A percentile compares a stretch with the other conserved stretches of the same genome.
Evolutionary conservation across 2,797 vertebrate genomes (phyloP).

Genomic region (Rhabdophis nuchalis): DNA sequence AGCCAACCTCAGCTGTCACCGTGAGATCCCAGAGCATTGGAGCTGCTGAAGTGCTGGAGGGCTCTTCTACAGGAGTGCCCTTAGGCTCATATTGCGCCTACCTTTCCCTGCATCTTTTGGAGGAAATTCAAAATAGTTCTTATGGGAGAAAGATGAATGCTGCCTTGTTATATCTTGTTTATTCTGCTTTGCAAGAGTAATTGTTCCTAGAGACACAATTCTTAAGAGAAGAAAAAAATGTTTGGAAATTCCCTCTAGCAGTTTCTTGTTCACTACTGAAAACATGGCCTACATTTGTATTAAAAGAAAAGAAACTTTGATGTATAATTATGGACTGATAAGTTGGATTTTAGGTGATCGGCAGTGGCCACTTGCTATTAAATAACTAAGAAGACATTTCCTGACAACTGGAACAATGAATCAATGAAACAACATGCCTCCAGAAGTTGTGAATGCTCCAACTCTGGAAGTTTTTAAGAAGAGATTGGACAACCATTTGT

Average conservation of each 20-base stretch:
- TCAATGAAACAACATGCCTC: too few relatives aligned
- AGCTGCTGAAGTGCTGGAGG: background rate
- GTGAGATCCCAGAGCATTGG: background rate
- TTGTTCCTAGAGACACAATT: background rate
- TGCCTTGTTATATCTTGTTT: slow-evolving; percentile 15
- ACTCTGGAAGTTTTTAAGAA: too few relatives aligned
- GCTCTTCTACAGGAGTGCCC: background rate
- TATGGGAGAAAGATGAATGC: background rate
- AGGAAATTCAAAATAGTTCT: background rate
- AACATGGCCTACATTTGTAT: background rate
- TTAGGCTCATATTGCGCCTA: background rate
- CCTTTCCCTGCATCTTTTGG: background rate
- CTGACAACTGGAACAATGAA: too few relatives aligned
- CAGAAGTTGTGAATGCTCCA: too few relatives aligned
- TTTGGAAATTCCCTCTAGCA: background rate
- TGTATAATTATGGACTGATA: background rate
- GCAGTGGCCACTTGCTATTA: background rate
- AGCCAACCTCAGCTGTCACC: background rate
- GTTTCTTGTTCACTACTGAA: background rate
- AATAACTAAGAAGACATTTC: too few relatives aligned
- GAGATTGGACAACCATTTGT: too few relatives aligned
- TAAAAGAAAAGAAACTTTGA: background rate
- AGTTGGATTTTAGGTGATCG: background rate
- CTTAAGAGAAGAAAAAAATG: background rate
- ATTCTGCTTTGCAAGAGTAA: background rate